phyloP scores from a whole-genome alignment of 2,797 vertebrate species.

The Oreochromis grahami region DNA sequence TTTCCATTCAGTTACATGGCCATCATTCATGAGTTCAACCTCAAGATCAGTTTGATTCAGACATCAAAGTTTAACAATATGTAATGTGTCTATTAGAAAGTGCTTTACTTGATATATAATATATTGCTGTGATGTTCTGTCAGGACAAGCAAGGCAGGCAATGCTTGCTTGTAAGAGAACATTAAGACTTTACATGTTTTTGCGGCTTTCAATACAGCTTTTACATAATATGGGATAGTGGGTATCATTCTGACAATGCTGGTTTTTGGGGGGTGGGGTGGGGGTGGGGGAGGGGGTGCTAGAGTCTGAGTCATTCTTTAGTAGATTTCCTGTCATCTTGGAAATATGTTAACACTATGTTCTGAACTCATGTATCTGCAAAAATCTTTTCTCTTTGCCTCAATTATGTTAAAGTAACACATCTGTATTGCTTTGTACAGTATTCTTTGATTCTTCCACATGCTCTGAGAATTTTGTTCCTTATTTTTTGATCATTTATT shows the following conservation, averaged over 20 bases:
- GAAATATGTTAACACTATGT: neutral
- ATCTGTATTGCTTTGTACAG: neutral
- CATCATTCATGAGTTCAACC: neutral
- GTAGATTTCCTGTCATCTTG: neutral
- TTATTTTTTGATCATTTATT: neutral
- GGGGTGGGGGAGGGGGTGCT: neutral
- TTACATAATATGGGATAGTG: neutral
- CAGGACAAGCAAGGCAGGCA: neutral
- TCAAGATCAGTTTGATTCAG: neutral
- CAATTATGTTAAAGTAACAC: neutral
- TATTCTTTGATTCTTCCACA: neutral
- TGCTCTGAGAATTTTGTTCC: neutral
- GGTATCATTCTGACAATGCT: neutral
- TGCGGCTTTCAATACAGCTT: neutral
- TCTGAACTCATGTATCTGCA: neutral
- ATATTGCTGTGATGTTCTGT: rapidly evolving
- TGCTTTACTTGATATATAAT: neutral
- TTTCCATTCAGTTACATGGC: constrained; percentile 2
- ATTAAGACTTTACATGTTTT: neutral
- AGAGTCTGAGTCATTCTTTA: neutral
- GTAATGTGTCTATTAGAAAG: neutral
- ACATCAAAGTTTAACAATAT: neutral
- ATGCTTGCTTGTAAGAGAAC: neutral
- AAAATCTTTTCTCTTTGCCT: neutral
- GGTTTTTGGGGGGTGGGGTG: no score